Conservation (phyloP, 2,113 vertebrate species). For the Barbus barbus region DNA sequence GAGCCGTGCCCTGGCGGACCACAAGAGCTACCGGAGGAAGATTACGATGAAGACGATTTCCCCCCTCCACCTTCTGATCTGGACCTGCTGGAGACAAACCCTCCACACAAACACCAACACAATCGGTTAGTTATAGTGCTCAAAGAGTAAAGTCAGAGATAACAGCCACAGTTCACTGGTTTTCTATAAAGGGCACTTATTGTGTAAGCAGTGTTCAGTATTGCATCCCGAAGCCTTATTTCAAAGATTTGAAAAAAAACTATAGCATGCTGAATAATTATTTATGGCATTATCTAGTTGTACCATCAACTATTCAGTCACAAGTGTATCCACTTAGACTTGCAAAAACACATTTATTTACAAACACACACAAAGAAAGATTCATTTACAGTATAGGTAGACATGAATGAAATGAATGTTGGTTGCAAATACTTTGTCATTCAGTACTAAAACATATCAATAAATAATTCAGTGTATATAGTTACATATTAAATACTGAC, state of each 20-base stretch:
- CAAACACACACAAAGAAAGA: not conserved
- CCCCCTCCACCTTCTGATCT: constrained; percentile 41
- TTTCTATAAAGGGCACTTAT: not conserved
- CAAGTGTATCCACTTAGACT: not conserved
- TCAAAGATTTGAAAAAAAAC: not conserved
- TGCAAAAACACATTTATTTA: not conserved
- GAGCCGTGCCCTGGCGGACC: too few species aligned
- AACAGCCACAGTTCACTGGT: not conserved
- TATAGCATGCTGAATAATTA: too few species aligned
- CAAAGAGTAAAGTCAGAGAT: not conserved
- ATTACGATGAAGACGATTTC: constrained; percentile 31
- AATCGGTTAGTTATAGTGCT: constrained; percentile 28
- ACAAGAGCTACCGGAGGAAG: constrained; percentile 4
- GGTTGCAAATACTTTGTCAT: not conserved
- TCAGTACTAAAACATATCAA: not conserved
- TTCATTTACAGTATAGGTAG: not conserved
- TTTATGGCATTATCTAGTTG: not conserved
- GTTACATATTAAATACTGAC: not conserved
- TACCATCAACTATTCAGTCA: not conserved
- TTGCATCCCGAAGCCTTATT: not conserved
- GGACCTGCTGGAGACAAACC: constrained; percentile 21
- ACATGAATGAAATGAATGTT: not conserved
- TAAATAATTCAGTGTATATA: not conserved
- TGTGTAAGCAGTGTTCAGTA: not conserved
- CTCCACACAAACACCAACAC: not conserved